Evolutionary conservation across 2,888 invertebrate species (phyloP), one percentile per base, ranked within the genome.

Genomic region (Entomobrya proxima): DNA sequence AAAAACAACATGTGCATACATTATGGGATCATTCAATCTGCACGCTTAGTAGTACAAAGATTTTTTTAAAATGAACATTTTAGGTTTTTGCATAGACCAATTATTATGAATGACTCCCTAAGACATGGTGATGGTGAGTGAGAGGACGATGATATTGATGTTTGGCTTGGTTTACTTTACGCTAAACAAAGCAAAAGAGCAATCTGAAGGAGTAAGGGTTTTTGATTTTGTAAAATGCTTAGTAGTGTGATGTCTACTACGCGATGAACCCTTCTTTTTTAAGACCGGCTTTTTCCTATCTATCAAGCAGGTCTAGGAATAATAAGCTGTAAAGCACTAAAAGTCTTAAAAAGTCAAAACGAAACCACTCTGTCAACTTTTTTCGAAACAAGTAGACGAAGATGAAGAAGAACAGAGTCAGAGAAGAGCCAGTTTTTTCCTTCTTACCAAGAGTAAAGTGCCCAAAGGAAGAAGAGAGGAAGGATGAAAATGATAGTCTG

Each of bases 151-250:
- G 55, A 55, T 55, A 21, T 21, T 44, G 40, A 37, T 64, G 64
- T 50, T 79, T 79, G 78, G 78, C 78, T 79, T 79, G 78, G 78
- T 79, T 79, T 79, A 79, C 78, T 79, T 79, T 76, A 18, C 47
- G n/a, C 40, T 64, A 11, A 11, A 9, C 15, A 15, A 7, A n/a
- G 55, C 6, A 18, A 55, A 18, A 55, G 55, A 55, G 15, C 9
- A 44, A 15, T 11, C 44, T n/a, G n/a, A n/a, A 44, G 15, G 15
- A 15, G 9, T 44, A 44, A 44, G 15, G 44, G 15, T 44, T 44
- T 44, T 44, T 15, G 44, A 44, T 44, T 44, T 44, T 44, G 44
- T 44, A 44, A 11, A 44, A 15, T 15, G 15, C n/a, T n/a, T n/a
- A n/a, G n/a, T n/a, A n/a, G n/a, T n/a, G n/a, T n/a, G n/a, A n/a